Evolutionary conservation across 2,888 invertebrate genomes (phyloP).

Genomic region (Meteorus colon): DNA sequence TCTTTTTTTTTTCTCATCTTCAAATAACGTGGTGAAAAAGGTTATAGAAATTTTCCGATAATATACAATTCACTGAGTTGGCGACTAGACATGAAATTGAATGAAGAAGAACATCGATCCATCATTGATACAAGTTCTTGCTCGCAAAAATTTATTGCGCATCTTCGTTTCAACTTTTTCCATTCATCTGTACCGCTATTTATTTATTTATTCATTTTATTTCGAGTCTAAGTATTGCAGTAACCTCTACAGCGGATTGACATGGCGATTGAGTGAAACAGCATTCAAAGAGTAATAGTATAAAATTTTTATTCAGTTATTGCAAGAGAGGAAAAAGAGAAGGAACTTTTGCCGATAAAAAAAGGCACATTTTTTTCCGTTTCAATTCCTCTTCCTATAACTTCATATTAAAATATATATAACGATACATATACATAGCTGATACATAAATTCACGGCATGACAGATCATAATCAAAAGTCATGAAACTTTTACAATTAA

Average conservation of each 20-base stretch:
- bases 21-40: background rate
- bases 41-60: background rate
- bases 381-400: background rate
- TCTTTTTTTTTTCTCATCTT: background rate
- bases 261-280: background rate
- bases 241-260: background rate
- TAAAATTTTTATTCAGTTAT: slow-evolving; percentile 3
- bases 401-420: background rate
- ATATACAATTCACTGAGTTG: background rate
- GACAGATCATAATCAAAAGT: background rate
- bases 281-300: background rate
- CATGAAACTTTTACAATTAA: background rate
- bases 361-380: background rate
- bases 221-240: background rate
- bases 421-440: background rate
- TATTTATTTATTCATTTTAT: background rate
- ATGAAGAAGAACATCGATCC: background rate
- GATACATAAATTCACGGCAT: background rate
- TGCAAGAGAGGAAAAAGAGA: background rate
- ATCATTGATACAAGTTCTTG: background rate
- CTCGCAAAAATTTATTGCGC: background rate
- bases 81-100: background rate
- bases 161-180: background rate
- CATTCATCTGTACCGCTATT: background rate
- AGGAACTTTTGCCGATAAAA: background rate